phyloP scores from a whole-genome alignment of 2,113 vertebrate species.

The Ranitomeya imitator region DNA sequence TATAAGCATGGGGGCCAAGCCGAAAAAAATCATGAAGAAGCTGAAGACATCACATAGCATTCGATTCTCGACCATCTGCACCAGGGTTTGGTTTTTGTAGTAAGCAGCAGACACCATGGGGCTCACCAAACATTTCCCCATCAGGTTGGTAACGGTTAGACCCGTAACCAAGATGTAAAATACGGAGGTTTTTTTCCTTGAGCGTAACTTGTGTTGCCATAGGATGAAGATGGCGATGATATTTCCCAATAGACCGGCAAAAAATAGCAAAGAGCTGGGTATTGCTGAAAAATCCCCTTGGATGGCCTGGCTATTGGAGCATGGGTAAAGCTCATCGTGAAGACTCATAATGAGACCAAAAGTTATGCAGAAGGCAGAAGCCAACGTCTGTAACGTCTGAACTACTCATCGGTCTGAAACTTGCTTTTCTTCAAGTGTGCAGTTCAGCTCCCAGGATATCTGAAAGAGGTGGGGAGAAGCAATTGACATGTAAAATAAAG shows the following conservation, averaged over 20 bases:
- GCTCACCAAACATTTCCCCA: conserved; percentile 78
- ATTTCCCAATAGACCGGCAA: conserved; percentile 76
- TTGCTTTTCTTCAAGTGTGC: neutral
- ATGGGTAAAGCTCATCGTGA: conserved; percentile 64
- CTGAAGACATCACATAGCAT: conserved; percentile 73
- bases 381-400: neutral
- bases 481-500: conserved; percentile 34
- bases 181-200: conserved; percentile 64
- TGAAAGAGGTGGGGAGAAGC: conserved; percentile 32
- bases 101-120: conserved; percentile 77
- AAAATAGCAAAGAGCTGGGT: conserved; percentile 78
- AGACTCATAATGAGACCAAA: neutral
- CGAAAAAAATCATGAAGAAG: conserved; percentile 79
- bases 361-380: neutral
- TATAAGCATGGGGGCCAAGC: conserved; percentile 74
- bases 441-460: neutral
- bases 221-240: conserved; percentile 72
- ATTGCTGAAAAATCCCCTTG: conserved; percentile 63
- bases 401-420: neutral
- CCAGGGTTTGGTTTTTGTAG: conserved; percentile 73
- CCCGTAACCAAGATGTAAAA: conserved; percentile 77
- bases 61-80: conserved; percentile 59
- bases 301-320: conserved; percentile 64
- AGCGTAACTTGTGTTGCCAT: conserved; percentile 68
- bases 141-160: conserved; percentile 73